A percentile compares a stretch with the other conserved stretches of the same genome.
These are phyloP conservation scores for Erannis defoliaria DNA, from an alignment of 2,888 invertebrate species.

Conservation along the genomic window DNA sequence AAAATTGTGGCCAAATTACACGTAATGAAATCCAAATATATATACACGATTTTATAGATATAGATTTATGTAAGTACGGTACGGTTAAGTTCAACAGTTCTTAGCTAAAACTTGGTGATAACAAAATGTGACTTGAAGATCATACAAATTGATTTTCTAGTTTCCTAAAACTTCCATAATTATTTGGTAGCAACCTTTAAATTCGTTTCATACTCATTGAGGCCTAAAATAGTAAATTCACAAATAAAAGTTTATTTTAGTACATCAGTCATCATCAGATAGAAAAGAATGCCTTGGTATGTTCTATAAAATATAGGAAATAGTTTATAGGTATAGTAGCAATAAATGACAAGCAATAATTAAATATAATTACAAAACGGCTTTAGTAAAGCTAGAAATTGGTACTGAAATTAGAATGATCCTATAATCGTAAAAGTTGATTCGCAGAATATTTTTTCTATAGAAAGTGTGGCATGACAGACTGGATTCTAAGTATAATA, in stretches of 20 bases:
- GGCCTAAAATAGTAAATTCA: constrained; percentile 16
- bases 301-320: constrained; percentile 56
- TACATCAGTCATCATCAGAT: constrained; percentile 43
- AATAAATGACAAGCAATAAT: constrained; percentile 83
- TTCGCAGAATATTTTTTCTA: constrained; percentile 82
- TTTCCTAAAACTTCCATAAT: constrained; percentile 28
- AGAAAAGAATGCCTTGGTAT: constrained; percentile 50
- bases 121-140: constrained; percentile 42
- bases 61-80: constrained; percentile 66
- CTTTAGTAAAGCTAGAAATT: constrained; percentile 84
- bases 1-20: constrained; percentile 87
- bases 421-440: constrained; percentile 67
- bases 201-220: constrained; percentile 7
- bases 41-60: constrained; percentile 81
- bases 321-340: constrained; percentile 76
- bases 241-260: constrained; percentile 7
- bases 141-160: constrained; percentile 34
- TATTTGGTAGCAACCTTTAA: constrained; percentile 14
- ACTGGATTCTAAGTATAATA: constrained; percentile 70
- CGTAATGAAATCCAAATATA: constrained; percentile 84
- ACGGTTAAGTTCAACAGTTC: constrained; percentile 43
- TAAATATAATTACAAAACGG: constrained; percentile 64
- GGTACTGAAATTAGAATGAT: constrained; percentile 80
- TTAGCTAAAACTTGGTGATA: constrained; percentile 41
- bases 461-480: constrained; percentile 68